Evolutionary conservation across 2,888 invertebrate genomes (phyloP), one percentile per base, ranked within the genome.

Genomic region (Oscheius sp.): DNA sequence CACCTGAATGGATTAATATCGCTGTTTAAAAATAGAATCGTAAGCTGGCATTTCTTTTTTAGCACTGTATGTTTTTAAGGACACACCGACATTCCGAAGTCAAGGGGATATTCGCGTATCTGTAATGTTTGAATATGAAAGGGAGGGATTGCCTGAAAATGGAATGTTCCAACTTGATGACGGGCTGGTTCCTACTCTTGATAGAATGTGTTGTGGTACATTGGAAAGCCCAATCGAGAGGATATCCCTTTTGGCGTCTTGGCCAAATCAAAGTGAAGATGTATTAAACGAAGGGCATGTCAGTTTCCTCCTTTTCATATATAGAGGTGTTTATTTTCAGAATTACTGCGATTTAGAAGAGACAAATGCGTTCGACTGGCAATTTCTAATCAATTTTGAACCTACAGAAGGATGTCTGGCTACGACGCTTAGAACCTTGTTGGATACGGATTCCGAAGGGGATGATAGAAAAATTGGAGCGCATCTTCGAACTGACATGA

Each of bases 1-100:
- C 52, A 72, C 53, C 5, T 72, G 29, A 46, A 46, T 16, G 72
- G 72, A 61, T 25, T 72, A 16, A 16, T 72, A 9, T 35, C 41
- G 6, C 52, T 72, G 77, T 97, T 98, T 89, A 95, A 95, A 90
- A 93, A 93, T 27, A 97, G 92, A 92, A 93, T 88, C 92, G 93
- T 90, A 68, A 69, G 76, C 64, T 45, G n/a, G n/a, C n/a, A n/a
- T 63, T 23, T 35, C 35, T 35, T 35, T 35, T n/a, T n/a, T n/a
- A n/a, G n/a, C n/a, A n/a, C n/a, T 21, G 29, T n/a, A n/a, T n/a
- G n/a, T n/a, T n/a, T n/a, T n/a, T n/a, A n/a, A 70, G 59, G 52
- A 25, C 56, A 58, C 58, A 9, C 70, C 70, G 27, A 70, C 76
- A 12, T 55, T 75, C 12, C 46, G 73, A 21, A 74, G 72, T 45